These are phyloP conservation scores for Limnodromus scolopaceus DNA, from an alignment of 2,797 vertebrate genomes.

Conservation along the genomic window DNA sequence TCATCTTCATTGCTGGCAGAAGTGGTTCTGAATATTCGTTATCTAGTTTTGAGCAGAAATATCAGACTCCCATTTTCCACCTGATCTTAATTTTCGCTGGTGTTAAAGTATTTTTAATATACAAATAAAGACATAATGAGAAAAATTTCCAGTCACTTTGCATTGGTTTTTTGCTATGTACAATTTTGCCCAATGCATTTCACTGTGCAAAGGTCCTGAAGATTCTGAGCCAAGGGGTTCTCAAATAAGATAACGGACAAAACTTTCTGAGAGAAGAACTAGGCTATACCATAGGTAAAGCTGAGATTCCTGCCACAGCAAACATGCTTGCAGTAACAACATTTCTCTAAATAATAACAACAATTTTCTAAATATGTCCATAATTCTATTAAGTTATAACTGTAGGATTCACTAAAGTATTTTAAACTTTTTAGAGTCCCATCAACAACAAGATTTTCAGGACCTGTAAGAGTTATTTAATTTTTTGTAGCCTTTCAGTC, in stretches of 20 bases:
- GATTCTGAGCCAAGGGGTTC: neutral
- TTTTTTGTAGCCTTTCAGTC: neutral
- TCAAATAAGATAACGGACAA: neutral
- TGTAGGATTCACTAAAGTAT: neutral
- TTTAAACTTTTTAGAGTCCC: neutral
- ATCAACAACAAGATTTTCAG: neutral
- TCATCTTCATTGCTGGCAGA: neutral
- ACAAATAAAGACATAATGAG: neutral
- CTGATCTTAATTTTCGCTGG: neutral
- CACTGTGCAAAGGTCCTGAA: neutral
- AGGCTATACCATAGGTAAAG: neutral
- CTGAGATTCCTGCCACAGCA: neutral
- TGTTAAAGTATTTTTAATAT: neutral
- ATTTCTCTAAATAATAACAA: too few species aligned
- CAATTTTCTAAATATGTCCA: neutral
- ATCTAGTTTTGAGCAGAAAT: neutral
- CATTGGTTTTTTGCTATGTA: neutral
- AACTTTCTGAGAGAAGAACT: neutral
- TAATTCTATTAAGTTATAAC: neutral
- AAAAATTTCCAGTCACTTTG: rapidly evolving
- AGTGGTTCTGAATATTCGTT: neutral
- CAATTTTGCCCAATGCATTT: neutral
- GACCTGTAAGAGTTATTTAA: neutral
- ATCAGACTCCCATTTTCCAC: neutral
- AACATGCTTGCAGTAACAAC: neutral